These are phyloP conservation scores for Anthopleura xanthogrammica DNA, from an alignment of 92 coral and sea anemone genomes.

Conservation along the genomic window DNA sequence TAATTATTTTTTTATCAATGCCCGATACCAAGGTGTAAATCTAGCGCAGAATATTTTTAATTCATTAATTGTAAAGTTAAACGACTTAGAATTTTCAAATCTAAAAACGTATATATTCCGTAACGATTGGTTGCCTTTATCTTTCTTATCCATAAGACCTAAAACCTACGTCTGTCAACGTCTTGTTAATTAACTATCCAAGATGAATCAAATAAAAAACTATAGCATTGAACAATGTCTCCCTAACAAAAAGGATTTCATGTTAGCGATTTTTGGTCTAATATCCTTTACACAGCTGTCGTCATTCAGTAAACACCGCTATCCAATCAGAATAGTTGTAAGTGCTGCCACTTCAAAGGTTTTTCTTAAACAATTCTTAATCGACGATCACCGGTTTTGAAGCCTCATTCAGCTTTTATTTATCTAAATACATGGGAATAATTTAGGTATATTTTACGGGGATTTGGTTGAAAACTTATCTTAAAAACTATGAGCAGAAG, in stretches of 20 bases:
- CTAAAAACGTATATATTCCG: too few species aligned
- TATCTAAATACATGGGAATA: not conserved
- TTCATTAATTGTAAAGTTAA: too few species aligned
- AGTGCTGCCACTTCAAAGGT: conserved; percentile 22
- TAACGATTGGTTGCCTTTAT: too few species aligned
- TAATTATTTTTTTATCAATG: too few species aligned
- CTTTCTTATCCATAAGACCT: too few species aligned
- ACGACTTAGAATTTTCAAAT: too few species aligned
- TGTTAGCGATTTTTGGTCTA: not conserved
- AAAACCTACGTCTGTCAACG: too few species aligned
- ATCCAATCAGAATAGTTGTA: conserved; percentile 25
- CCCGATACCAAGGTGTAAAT: too few species aligned
- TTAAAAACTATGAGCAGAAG: not conserved
- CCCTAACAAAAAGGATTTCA: not conserved
- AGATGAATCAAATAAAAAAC: not conserved
- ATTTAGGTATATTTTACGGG: not conserved
- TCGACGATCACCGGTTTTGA: not conserved
- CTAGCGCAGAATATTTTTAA: too few species aligned
- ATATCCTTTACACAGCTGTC: conserved; percentile 24
- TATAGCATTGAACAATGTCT: not conserved
- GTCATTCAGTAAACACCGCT: conserved; percentile 3
- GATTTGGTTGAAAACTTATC: not conserved
- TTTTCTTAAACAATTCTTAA: conserved; percentile 4
- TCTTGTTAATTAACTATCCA: too few species aligned
- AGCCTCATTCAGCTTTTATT: conserved; percentile 13